Evolutionary conservation across 2,113 vertebrate species (phyloP), one percentile per base, ranked within the genome.

Genomic region (Silurus asotus): DNA sequence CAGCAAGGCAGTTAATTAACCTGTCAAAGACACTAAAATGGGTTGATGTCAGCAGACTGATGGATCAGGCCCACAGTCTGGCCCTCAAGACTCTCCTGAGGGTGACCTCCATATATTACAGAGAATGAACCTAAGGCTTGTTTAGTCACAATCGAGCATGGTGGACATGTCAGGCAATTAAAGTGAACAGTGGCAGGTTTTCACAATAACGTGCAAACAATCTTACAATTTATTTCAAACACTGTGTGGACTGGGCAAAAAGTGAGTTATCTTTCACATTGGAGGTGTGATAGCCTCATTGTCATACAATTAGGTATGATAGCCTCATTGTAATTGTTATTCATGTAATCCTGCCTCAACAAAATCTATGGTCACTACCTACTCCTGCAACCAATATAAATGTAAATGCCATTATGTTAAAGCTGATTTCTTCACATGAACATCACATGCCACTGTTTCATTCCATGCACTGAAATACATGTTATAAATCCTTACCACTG

Each of bases 81-180:
- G 82, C 85, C 72, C 65, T 70, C 80, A 75, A 75, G 14, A 56
- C 84, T 90, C 90, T 77, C 84, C 91, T 81, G 83, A 82, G 81
- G 86, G 85, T 92, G 87, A 92, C 92, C 89, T 82, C 88, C 86
- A 85, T 17, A 61, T 64, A 56, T 88, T 17, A 67, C 87, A 8
- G 74, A 58, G 23, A 51, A 8, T 58, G 25, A 37, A 37, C 76
- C 70, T 70, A 83, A 78, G 28, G 64, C 77, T 25, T 65, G 83
- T 83, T 70, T 1, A 69, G 72, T 85, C 49, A 8, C 80, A 87
- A 19, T 87, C 86, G 86, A 84, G 76, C 88, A 87, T 91, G 88
- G 91, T 91, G 72, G 91, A 93, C 92, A 88, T 85, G 59, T 79
- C 89, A 91, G 87, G 81, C 88, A 90, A 89, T 86, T 86, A 93